A percentile compares a stretch with the other conserved stretches of the same genome.
These are phyloP conservation scores for Emydocephalus ijimae DNA, from an alignment of 2,113 vertebrate genomes.

Conservation along the genomic window DNA sequence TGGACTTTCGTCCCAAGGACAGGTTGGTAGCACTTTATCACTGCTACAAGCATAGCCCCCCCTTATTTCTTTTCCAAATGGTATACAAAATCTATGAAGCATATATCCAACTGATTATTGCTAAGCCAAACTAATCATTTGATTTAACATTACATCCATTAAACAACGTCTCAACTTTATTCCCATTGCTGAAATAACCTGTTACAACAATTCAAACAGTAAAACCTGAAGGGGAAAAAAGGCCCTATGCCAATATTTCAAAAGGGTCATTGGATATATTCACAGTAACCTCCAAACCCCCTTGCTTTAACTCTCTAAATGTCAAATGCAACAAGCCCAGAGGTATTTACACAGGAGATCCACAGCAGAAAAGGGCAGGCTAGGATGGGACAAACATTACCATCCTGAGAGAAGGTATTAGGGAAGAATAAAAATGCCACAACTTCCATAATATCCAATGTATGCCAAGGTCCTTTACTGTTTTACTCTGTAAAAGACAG, in stretches of 20 bases:
- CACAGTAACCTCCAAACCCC: neutral
- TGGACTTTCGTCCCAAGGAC: neutral
- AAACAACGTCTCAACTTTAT: neutral
- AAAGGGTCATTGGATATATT: neutral
- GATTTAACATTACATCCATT: neutral
- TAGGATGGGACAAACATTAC: neutral
- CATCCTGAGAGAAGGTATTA: neutral
- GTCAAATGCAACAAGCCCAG: neutral
- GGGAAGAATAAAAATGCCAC: neutral
- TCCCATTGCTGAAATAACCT: neutral
- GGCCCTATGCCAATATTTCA: neutral
- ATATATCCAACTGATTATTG: neutral
- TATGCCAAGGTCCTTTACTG: neutral
- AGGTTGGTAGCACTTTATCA: neutral
- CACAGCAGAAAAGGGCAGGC: neutral
- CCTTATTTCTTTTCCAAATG: neutral
- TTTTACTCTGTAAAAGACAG: neutral
- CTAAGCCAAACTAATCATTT: neutral
- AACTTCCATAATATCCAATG: neutral
- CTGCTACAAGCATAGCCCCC: neutral
- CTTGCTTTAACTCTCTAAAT: neutral
- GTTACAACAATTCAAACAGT: neutral
- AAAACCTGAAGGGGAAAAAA: neutral
- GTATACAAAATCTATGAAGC: neutral
- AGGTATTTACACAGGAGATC: too few relatives aligned